Percentiles rank a stretch among this genome's conserved stretches.
These are phyloP conservation scores for Leptothorax acervorum DNA, from an alignment of 2,888 invertebrate species.

Conservation along the genomic window DNA sequence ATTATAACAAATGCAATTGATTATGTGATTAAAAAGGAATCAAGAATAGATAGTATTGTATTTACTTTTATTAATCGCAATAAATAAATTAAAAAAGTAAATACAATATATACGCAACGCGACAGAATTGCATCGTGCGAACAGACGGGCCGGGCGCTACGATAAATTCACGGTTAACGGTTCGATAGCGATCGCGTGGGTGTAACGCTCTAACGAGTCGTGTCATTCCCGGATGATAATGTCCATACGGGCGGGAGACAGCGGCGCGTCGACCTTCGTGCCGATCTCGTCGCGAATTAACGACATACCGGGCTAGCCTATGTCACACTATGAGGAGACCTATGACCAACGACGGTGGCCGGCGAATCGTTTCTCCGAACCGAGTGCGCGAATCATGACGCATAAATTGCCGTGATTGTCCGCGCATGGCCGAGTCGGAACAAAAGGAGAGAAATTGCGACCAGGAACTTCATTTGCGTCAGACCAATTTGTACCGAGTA, in stretches of 20 bases:
- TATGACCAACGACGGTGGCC: constrained; percentile 53
- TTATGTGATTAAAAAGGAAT: not conserved
- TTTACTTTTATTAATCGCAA: not conserved
- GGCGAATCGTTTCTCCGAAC: constrained; percentile 65
- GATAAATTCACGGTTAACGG: constrained; percentile 66
- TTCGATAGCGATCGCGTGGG: constrained; percentile 61
- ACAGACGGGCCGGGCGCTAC: constrained; percentile 8
- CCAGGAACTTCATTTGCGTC: constrained; percentile 45
- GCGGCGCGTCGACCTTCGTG: constrained; percentile 70
- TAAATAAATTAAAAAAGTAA: too few species aligned
- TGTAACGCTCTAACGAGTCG: constrained; percentile 56
- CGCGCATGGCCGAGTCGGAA: constrained; percentile 24
- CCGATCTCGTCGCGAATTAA: constrained; percentile 68
- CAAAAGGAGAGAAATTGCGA: constrained; percentile 55
- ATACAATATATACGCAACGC: not conserved
- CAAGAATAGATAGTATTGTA: not conserved
- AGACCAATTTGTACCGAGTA: constrained; percentile 48
- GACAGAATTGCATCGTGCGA: not conserved
- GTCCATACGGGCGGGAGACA: constrained; percentile 61
- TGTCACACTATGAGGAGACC: constrained; percentile 65
- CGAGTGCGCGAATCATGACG: constrained; percentile 58
- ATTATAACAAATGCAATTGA: not conserved
- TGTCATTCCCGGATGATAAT: constrained; percentile 52
- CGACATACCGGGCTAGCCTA: constrained; percentile 72
- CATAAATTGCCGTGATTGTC: constrained; percentile 51